Conservation (phyloP, 2,888 invertebrate species). For the Drosophila gaucha region DNA sequence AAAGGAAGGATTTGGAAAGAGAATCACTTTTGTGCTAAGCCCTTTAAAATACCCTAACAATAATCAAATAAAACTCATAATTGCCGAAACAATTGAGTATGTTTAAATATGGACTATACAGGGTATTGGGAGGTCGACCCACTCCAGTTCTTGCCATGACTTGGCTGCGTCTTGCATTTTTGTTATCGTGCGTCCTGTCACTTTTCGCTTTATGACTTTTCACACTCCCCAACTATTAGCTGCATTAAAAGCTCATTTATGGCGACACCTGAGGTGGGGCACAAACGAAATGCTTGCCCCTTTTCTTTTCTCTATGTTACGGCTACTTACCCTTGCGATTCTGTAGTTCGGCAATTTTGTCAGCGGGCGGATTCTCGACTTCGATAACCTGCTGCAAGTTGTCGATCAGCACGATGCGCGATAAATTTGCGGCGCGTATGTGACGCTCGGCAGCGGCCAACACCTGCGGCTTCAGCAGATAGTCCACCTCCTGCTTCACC, state of each 20-base stretch:
- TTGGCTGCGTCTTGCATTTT: background rate
- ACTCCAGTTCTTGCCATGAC: background rate
- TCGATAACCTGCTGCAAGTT: constrained; percentile 92
- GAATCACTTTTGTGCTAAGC: too few relatives aligned
- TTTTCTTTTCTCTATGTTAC: background rate
- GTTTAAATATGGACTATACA: background rate
- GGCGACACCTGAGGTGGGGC: constrained; percentile 58
- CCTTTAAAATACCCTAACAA: too few relatives aligned
- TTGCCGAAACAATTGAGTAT: too few relatives aligned
- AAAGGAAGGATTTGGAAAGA: too few relatives aligned
- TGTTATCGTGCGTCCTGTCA: constrained; percentile 37
- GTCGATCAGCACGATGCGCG: constrained; percentile 90
- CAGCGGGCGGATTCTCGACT: constrained; percentile 90
- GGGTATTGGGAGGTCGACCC: background rate
- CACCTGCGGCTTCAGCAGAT: constrained; percentile 89
- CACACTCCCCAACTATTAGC: constrained; percentile 62
- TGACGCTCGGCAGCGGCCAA: constrained; percentile 87
- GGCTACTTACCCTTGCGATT: constrained; percentile 88
- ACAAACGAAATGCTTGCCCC: background rate
- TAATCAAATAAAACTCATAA: too few relatives aligned
- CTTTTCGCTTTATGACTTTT: constrained; percentile 72
- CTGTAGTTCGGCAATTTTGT: constrained; percentile 88
- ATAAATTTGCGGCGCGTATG: constrained; percentile 87
- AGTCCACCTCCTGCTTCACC: constrained; percentile 86
- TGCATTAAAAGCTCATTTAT: constrained; percentile 73